These are phyloP conservation scores for Bombus affinis DNA, from an alignment of 1,140 invertebrate species.

Conservation along the genomic window DNA sequence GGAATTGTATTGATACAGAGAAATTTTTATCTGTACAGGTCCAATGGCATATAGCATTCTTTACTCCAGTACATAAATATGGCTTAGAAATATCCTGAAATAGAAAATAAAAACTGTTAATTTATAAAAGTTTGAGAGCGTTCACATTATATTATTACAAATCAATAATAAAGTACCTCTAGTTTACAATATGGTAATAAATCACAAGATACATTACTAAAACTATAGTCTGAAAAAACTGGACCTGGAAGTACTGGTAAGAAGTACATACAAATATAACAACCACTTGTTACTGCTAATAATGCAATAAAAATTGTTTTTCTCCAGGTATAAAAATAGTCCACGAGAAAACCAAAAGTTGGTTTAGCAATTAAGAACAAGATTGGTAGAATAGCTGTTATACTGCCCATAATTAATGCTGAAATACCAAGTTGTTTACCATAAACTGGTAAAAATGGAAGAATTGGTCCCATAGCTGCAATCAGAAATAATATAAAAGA, in stretches of 20 bases:
- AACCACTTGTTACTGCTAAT: slow-evolving; percentile 85
- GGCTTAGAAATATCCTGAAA: slow-evolving; percentile 31
- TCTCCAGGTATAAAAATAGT: slow-evolving; percentile 85
- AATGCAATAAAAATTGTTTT: slow-evolving; percentile 88
- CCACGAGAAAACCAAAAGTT: slow-evolving; percentile 87
- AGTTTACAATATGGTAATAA: slow-evolving; percentile 69
- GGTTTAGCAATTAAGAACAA: slow-evolving; percentile 89
- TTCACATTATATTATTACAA: not conserved
- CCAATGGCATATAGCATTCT: slow-evolving; percentile 66
- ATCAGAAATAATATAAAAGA: slow-evolving; percentile 60
- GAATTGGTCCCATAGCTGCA: slow-evolving; percentile 89
- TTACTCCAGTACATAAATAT: slow-evolving; percentile 37
- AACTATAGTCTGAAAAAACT: slow-evolving; percentile 64
- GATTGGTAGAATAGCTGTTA: slow-evolving; percentile 87
- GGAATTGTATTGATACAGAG: slow-evolving; percentile 55
- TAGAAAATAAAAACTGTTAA: not conserved
- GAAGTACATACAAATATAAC: slow-evolving; percentile 86
- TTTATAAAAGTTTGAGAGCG: not conserved
- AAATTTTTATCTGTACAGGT: slow-evolving; percentile 63
- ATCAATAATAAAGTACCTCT: slow-evolving; percentile 44
- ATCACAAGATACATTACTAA: slow-evolving; percentile 68
- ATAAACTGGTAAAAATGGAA: slow-evolving; percentile 89
- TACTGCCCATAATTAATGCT: slow-evolving; percentile 87
- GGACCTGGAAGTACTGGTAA: slow-evolving; percentile 82
- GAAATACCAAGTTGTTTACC: slow-evolving; percentile 90